These are phyloP conservation scores for Oreocharis arfaki DNA, from an alignment of 2,113 vertebrate genomes.

Conservation along the genomic window DNA sequence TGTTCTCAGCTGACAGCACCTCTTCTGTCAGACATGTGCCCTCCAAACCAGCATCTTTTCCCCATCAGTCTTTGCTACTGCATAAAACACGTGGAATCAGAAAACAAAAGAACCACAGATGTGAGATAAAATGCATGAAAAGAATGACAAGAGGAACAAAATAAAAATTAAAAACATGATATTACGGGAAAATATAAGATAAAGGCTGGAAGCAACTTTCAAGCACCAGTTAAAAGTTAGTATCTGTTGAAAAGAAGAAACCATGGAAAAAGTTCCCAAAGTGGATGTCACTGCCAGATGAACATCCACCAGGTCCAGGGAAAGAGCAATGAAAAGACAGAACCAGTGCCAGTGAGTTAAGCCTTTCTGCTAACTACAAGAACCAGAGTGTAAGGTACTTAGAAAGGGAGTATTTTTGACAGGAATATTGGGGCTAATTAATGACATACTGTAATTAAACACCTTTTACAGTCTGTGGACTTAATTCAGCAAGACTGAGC, in stretches of 20 bases:
- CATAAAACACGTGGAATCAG: neutral
- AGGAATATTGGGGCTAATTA: conserved; percentile 13
- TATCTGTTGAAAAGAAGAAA: neutral
- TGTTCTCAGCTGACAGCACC: neutral
- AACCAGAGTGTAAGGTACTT: neutral
- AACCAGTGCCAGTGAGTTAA: neutral
- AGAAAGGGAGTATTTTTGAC: neutral
- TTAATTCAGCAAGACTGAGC: conserved; percentile 1
- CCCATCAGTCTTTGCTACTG: neutral
- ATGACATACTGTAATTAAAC: conserved; percentile 26
- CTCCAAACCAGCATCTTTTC: neutral
- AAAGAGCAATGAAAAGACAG: neutral
- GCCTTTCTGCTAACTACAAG: neutral
- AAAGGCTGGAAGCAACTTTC: neutral
- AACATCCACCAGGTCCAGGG: neutral
- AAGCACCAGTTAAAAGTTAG: neutral
- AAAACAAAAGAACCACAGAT: neutral
- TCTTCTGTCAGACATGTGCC: neutral
- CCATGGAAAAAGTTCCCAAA: neutral
- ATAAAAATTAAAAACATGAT: neutral
- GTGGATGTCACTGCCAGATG: neutral
- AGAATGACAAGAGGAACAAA: neutral
- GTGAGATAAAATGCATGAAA: neutral
- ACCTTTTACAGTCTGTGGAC: neutral
- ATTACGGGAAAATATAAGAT: neutral